Evolutionary conservation across 2,888 invertebrate genomes (phyloP).

Genomic region (Lasiommata megera): DNA sequence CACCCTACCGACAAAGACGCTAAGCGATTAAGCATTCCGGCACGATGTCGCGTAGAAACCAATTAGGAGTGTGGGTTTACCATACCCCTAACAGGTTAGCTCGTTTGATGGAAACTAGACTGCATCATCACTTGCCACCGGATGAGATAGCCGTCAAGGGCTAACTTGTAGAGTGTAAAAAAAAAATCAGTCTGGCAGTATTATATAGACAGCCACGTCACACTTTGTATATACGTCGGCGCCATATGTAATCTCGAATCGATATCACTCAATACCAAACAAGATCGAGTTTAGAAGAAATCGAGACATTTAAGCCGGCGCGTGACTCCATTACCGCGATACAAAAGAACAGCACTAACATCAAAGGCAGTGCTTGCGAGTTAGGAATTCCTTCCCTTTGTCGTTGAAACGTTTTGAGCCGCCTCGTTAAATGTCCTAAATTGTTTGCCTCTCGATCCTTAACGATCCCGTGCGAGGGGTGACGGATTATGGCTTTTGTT

Average conservation of each 20-base stretch:
- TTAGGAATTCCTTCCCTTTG: constrained; percentile 40
- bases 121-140: too few species aligned
- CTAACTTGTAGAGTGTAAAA: too few species aligned
- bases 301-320: constrained; percentile 58
- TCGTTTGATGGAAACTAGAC: too few species aligned
- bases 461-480: constrained; percentile 27
- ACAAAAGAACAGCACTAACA: constrained; percentile 50
- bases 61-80: too few species aligned
- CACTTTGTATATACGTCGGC: neutral
- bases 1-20: too few species aligned
- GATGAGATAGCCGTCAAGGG: too few species aligned
- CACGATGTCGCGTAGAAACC: too few species aligned
- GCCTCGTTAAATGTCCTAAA: constrained; percentile 39
- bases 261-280: constrained; percentile 53
- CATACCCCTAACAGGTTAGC: too few species aligned
- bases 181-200: too few species aligned
- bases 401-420: constrained; percentile 31
- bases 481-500: constrained; percentile 29
- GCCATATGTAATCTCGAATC: constrained; percentile 43
- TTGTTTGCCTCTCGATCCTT: constrained; percentile 34
- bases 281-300: constrained; percentile 56
- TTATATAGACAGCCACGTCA: neutral
- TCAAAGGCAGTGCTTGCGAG: constrained; percentile 47
- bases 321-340: constrained; percentile 56
- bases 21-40: too few species aligned